A percentile compares a stretch with the other conserved stretches of the same genome.
Evolutionary conservation across 2,797 vertebrate genomes (phyloP).

Genomic region (Clarias laeviceps): DNA sequence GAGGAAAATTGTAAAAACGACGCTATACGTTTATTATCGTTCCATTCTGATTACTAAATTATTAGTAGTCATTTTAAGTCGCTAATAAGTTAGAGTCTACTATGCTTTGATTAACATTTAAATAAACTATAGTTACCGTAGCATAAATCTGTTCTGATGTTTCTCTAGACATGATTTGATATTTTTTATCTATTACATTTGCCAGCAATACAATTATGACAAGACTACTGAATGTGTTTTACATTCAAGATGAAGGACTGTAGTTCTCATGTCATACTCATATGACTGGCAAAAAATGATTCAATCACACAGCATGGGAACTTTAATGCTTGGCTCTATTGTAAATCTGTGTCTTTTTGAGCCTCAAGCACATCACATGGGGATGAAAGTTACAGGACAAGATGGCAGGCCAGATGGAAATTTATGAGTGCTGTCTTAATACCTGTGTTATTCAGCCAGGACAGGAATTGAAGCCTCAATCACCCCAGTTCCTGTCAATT

Average conservation of each 20-base stretch:
- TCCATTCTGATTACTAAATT: background rate
- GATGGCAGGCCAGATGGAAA: constrained; percentile 63
- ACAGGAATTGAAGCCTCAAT: constrained; percentile 8
- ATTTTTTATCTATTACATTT: background rate
- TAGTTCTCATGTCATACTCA: too few relatives aligned
- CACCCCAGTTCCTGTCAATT: constrained; percentile 21
- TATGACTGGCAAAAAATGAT: constrained; percentile 1
- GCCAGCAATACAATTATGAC: background rate
- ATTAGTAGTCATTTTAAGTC: background rate
- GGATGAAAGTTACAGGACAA: constrained; percentile 54
- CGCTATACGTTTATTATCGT: background rate
- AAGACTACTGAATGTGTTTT: background rate
- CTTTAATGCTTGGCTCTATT: background rate
- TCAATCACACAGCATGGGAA: constrained; percentile 7
- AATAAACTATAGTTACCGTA: background rate
- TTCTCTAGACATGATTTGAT: background rate
- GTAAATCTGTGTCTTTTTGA: constrained; percentile 6
- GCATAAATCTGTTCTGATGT: background rate
- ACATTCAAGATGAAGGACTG: background rate
- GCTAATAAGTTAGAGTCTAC: background rate
- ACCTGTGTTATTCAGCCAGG: constrained; percentile 33
- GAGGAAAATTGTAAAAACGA: background rate
- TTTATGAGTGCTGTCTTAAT: constrained; percentile 44
- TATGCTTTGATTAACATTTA: background rate
- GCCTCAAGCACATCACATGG: constrained; percentile 13